A percentile compares a stretch with the other conserved stretches of the same genome.
These are phyloP conservation scores for Ochotona curzoniae DNA, from an alignment of 2,113 vertebrate genomes.

Conservation along the genomic window DNA sequence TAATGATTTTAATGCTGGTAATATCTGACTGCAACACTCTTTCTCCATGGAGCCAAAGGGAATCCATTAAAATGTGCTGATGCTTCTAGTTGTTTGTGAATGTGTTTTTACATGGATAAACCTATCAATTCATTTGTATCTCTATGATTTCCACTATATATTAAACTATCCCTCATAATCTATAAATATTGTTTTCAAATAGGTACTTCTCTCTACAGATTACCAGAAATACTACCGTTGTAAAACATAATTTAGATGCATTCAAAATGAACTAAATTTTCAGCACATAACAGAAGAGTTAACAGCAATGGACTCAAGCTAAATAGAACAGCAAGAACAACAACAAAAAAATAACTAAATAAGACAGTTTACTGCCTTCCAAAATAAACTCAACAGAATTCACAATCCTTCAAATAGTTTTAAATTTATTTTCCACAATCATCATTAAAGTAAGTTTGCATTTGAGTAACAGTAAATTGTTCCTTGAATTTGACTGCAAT, in stretches of 20 bases:
- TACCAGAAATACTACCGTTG: not conserved
- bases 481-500: constrained; percentile 17
- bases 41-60: constrained; percentile 66
- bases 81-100: constrained; percentile 74
- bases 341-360: not conserved
- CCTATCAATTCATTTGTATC: constrained; percentile 25
- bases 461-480: constrained; percentile 25
- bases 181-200: constrained; percentile 43
- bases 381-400: constrained; percentile 43
- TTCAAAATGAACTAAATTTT: constrained; percentile 21
- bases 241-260: constrained; percentile 32
- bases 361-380: constrained; percentile 20
- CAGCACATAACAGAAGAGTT: not conserved
- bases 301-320: not conserved
- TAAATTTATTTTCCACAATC: constrained; percentile 23
- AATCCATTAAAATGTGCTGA: constrained; percentile 81
- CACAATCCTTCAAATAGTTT: not conserved
- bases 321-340: constrained; percentile 49
- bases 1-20: constrained; percentile 85
- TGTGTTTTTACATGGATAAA: constrained; percentile 48
- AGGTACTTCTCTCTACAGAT: constrained; percentile 40
- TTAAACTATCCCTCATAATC: constrained; percentile 26
- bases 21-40: constrained; percentile 84
- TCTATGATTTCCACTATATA: constrained; percentile 20
- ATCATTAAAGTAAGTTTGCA: not conserved